These are phyloP conservation scores for Taeniopygia guttata DNA, from an alignment of 2,797 vertebrate species.

Conservation along the genomic window DNA sequence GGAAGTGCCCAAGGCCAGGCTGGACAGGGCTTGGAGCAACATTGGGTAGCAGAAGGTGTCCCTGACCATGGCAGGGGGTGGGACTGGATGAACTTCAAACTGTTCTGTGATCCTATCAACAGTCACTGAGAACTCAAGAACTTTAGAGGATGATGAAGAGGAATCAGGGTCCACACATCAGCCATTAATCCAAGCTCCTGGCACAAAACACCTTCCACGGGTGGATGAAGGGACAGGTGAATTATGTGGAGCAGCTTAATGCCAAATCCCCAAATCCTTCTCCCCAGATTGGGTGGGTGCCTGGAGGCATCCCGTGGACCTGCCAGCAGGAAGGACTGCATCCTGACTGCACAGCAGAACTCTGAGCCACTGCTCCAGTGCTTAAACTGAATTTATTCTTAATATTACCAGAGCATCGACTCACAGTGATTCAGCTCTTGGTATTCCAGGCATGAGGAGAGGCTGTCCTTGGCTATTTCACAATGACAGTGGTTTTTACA, in stretches of 20 bases:
- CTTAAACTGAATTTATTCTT: background rate
- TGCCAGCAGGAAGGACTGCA: background rate
- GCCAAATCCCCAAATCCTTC: background rate
- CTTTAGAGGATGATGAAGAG: background rate
- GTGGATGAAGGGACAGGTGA: background rate
- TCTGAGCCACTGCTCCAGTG: background rate
- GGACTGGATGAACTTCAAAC: fast-evolving
- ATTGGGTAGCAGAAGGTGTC: background rate
- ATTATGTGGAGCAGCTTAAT: background rate
- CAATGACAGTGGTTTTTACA: background rate
- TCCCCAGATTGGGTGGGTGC: background rate
- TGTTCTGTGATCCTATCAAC: background rate
- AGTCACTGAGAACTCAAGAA: background rate
- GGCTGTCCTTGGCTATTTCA: background rate
- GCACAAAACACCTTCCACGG: background rate
- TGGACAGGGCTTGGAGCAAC: fast-evolving
- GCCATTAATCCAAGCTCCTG: background rate
- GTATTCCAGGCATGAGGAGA: background rate
- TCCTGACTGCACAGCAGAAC: background rate
- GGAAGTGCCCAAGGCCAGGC: background rate
- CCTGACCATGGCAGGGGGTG: background rate
- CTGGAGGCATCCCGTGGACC: background rate
- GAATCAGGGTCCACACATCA: background rate
- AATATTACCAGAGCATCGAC: fast-evolving
- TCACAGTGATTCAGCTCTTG: background rate